Evolutionary conservation across 1,140 invertebrate species (phyloP).

Genomic region (Drosophila fuyamai): DNA sequence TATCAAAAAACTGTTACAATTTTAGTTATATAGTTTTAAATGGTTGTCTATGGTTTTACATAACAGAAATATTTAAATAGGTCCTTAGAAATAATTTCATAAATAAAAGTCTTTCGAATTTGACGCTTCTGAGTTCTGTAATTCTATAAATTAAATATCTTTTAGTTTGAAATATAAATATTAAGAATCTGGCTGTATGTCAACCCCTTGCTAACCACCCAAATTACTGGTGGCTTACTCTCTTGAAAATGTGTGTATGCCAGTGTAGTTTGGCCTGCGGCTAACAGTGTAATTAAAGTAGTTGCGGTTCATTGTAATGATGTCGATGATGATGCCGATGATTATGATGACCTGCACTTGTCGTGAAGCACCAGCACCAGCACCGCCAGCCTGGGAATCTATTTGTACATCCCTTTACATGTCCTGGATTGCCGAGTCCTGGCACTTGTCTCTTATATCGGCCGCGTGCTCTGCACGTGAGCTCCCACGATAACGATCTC

Average conservation of each 20-base stretch:
- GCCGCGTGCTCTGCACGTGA: slow-evolving; percentile 79
- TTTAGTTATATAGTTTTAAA: no score
- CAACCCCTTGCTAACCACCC: background rate
- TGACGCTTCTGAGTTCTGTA: background rate
- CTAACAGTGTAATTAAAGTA: slow-evolving; percentile 77
- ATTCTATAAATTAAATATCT: background rate
- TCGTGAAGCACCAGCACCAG: slow-evolving; percentile 60
- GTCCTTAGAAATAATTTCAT: no score
- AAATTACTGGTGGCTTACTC: background rate
- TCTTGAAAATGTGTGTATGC: slow-evolving; percentile 10
- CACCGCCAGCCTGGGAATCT: slow-evolving; percentile 42
- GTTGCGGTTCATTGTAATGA: slow-evolving; percentile 60
- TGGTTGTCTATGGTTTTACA: no score
- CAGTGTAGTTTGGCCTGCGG: slow-evolving; percentile 45
- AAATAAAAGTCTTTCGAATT: no score
- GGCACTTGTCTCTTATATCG: slow-evolving; percentile 47
- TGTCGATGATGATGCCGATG: slow-evolving; percentile 43
- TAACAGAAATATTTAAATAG: no score
- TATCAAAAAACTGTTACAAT: no score
- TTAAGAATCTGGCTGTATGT: no score
- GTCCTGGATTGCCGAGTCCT: slow-evolving; percentile 32
- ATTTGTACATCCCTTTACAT: slow-evolving; percentile 37
- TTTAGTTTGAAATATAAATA: background rate
- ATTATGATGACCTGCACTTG: slow-evolving; percentile 70
- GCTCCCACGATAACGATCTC: slow-evolving; percentile 64